phyloP scores from a whole-genome alignment of 2,888 invertebrate genomes.

The Neoscelio sp. region DNA sequence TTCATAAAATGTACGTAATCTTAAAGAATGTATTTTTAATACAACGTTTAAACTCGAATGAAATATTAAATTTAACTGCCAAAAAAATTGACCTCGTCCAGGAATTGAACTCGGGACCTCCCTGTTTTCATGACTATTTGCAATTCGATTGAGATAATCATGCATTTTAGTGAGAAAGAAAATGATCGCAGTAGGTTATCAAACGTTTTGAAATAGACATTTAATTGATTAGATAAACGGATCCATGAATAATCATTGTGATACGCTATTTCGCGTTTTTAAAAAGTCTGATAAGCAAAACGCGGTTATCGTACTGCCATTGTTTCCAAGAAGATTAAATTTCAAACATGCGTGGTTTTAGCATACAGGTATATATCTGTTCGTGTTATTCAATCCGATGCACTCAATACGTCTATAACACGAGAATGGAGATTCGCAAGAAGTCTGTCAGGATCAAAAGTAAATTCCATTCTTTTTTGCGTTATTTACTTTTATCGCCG shows the following conservation, averaged over 20 bases:
- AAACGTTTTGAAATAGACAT: constrained; percentile 1
- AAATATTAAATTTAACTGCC: no score
- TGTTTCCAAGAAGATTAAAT: constrained; percentile 67
- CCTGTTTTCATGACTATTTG: no score
- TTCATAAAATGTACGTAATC: no score
- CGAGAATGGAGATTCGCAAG: constrained; percentile 61
- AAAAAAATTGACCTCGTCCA: no score
- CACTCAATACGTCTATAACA: constrained; percentile 60
- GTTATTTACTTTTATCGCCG: no score
- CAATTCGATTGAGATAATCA: no score
- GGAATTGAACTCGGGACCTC: no score
- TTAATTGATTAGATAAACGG: constrained; percentile 56
- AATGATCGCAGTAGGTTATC: constrained; percentile 1
- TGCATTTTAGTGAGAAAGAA: no score
- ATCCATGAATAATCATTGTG: constrained; percentile 53
- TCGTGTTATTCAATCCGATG: constrained; percentile 57
- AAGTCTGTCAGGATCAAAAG: constrained; percentile 57
- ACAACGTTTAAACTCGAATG: no score
- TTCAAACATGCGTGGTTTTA: constrained; percentile 67
- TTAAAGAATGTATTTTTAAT: no score
- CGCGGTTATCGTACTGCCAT: constrained; percentile 62
- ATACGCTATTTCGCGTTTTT: constrained; percentile 26
- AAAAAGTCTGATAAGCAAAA: constrained; percentile 65
- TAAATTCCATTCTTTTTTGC: constrained; percentile 46
- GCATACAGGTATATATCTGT: constrained; percentile 58